Evolutionary conservation across 1,140 invertebrate species (phyloP), one percentile per base, ranked within the genome.

Genomic region (Eriocheir sinensis): DNA sequence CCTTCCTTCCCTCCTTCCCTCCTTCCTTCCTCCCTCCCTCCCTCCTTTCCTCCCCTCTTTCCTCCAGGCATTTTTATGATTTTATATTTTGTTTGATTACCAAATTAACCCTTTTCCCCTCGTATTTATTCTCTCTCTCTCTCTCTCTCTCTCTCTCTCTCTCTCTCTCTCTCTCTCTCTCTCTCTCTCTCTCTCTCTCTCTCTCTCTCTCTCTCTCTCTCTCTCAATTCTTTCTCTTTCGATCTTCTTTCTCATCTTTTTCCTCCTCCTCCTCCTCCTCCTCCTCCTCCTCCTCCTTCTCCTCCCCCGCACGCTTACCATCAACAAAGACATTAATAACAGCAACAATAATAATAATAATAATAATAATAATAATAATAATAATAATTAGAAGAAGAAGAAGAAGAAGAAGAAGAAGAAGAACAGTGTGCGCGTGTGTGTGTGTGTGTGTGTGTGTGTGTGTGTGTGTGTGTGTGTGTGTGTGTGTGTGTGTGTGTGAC

Each of bases 101-200:
- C 90, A 17, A 6, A 9, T 81, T 34, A 8, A 53, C 60, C n/a
- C 21, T 72, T 60, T 72, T 34, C 38, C 15, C 30, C 48, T 53
- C 12, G 48, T 21, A 8, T 48, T 15, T 48, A 4, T 48, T 53
- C 48, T 53, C n/a, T 72, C 60, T 72, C 60, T n/a, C n/a, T n/a
- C 60, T 72, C n/a, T n/a, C 60, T 72, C n/a, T n/a, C 60, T 72
- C 60, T n/a, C n/a, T n/a, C 60, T 86, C 40, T n/a, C 83, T 86
- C 34, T 36, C 83, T 40, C 40, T n/a, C n/a, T 38, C 85, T 44
- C 41, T 30, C 9, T 38, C 85, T 44, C 41, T 30, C 9, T 38
- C 34, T 44, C 41, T 32, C 38, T 41, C 85, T 48, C 44, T 32
- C 85, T 88, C 85, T 32, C 30, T 32, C 85, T 88, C 36, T 32